These are phyloP conservation scores for Sebastes schlegelii DNA, from an alignment of 2,113 vertebrate genomes.

Conservation along the genomic window DNA sequence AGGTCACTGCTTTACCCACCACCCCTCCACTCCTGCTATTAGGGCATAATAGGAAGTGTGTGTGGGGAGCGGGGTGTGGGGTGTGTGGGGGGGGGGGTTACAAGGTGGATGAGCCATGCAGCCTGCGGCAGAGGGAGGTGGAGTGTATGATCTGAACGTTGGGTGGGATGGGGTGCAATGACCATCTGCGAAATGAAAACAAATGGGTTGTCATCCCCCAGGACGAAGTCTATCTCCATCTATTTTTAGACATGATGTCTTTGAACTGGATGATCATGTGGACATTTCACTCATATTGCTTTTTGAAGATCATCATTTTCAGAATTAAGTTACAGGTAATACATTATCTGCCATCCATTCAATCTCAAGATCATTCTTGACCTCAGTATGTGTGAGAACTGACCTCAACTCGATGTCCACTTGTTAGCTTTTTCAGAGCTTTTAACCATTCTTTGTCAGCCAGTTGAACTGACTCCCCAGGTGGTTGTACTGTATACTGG, in stretches of 20 bases:
- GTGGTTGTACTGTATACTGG: background rate
- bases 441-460: background rate
- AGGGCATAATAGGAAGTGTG: constrained; percentile 72
- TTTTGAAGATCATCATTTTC: constrained; percentile 11
- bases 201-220: constrained; percentile 80
- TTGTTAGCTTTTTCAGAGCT: background rate
- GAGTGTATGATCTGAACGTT: constrained; percentile 60
- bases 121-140: constrained; percentile 45
- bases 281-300: background rate
- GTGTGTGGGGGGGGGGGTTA: constrained; percentile 42
- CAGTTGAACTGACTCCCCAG: background rate
- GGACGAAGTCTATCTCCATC: constrained; percentile 78
- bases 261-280: constrained; percentile 23
- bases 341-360: background rate
- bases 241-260: constrained; percentile 75
- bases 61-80: constrained; percentile 21
- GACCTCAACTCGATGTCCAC: background rate
- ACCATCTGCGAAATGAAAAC: constrained; percentile 83
- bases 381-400: background rate
- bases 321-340: background rate
- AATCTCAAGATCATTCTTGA: background rate
- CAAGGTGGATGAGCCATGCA: constrained; percentile 52
- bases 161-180: constrained; percentile 38
- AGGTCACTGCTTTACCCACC: constrained; percentile 73
- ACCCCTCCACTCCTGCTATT: constrained; percentile 55